Conservation (phyloP, 2,113 vertebrate species). For the Redunca redunca region DNA sequence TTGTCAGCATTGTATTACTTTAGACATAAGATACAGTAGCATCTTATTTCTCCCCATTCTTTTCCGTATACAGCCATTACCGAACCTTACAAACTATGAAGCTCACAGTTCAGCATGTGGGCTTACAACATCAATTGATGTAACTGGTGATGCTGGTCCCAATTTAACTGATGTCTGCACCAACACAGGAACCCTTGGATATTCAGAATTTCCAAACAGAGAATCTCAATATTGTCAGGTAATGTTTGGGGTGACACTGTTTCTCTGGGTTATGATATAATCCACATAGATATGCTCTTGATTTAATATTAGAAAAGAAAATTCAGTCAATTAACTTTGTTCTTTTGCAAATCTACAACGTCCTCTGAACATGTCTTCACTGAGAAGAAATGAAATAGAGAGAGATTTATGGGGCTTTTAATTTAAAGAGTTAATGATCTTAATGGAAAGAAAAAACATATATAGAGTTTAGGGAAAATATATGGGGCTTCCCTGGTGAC, state of each 20-base stretch:
- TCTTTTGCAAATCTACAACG: neutral
- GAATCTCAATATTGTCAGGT: constrained; percentile 20
- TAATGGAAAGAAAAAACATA: neutral
- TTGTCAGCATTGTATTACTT: neutral
- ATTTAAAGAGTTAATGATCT: neutral
- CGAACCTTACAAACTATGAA: neutral
- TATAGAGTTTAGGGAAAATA: neutral
- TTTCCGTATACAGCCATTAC: neutral
- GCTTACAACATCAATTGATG: neutral
- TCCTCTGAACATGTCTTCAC: neutral
- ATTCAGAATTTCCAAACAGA: neutral
- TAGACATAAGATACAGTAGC: neutral
- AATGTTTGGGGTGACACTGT: neutral
- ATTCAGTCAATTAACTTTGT: neutral
- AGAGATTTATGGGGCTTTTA: neutral
- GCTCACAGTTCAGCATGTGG: neutral
- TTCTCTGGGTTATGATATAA: neutral
- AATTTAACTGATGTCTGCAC: neutral
- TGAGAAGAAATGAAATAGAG: neutral
- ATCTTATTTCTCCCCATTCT: neutral
- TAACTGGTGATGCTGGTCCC: neutral
- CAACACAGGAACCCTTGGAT: neutral
- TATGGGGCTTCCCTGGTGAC: neutral
- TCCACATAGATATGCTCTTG: neutral
- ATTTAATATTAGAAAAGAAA: neutral